Conservation (phyloP, 2,113 vertebrate species). For the Ochotona curzoniae region DNA sequence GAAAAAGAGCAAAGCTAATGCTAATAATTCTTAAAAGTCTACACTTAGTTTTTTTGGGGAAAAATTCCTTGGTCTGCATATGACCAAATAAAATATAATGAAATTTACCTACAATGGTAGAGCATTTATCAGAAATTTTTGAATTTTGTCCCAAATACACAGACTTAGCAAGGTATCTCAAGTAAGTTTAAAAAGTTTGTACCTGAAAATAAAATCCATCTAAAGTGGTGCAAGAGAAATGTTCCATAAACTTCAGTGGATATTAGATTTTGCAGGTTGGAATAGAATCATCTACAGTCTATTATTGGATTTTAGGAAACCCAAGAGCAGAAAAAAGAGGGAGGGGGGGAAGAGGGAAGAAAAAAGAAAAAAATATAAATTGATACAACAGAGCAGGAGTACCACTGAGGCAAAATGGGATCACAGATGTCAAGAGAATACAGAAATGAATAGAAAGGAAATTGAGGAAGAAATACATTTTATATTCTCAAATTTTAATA, state of each 20-base stretch:
- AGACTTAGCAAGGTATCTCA: background rate
- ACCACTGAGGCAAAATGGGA: background rate
- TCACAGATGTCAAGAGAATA: background rate
- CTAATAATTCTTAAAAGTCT: background rate
- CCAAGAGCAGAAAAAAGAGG: background rate
- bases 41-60: background rate
- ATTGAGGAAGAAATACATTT: background rate
- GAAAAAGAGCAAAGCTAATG: slow-evolving; percentile 5
- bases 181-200: background rate
- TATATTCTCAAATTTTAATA: background rate
- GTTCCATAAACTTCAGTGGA: background rate
- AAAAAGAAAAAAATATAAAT: background rate
- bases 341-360: background rate
- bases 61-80: background rate
- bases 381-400: background rate
- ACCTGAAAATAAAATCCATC: slow-evolving; percentile 21
- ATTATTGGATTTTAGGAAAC: background rate
- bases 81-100: background rate
- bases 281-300: background rate
- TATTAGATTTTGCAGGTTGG: background rate
- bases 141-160: background rate
- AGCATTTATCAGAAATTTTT: background rate
- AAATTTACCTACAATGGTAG: background rate
- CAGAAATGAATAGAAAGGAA: background rate
- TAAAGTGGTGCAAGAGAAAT: background rate